Conservation (phyloP, 2,113 vertebrate genomes). For the Vimba vimba region DNA sequence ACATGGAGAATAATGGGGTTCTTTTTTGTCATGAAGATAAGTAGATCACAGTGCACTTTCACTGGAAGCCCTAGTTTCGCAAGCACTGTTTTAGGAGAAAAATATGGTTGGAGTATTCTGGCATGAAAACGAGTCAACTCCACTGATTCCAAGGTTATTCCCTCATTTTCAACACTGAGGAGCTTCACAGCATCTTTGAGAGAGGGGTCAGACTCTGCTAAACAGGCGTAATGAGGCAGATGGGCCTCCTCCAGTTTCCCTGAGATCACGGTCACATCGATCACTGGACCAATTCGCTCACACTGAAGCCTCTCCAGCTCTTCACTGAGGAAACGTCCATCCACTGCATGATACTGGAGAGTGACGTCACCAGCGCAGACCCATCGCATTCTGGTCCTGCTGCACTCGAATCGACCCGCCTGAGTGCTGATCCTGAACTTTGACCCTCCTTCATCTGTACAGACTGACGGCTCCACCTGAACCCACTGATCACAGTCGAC, state of each 20-base stretch:
- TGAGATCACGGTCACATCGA: slow-evolving; percentile 25
- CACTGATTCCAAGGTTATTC: not conserved
- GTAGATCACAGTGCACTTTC: not conserved
- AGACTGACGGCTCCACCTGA: not conserved
- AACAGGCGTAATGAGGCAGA: slow-evolving; percentile 30
- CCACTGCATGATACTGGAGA: not conserved
- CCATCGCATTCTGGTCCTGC: slow-evolving; percentile 30
- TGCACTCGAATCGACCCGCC: slow-evolving; percentile 13
- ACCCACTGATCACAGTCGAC: slow-evolving; percentile 17
- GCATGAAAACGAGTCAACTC: not conserved
- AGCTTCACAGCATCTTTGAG: not conserved
- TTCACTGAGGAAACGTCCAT: not conserved
- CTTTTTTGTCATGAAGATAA: not conserved
- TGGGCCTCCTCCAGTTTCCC: slow-evolving; percentile 18
- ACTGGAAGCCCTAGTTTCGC: not conserved
- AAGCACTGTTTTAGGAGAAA: not conserved
- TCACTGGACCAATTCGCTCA: slow-evolving; percentile 21
- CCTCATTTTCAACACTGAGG: not conserved
- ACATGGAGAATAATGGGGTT: slow-evolving; percentile 7
- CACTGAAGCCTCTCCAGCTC: not conserved
- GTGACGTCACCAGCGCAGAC: slow-evolving; percentile 6
- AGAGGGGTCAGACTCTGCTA: slow-evolving; percentile 17
- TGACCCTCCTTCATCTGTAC: not conserved
- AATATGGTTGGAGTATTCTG: not conserved
- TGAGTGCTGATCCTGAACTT: slow-evolving; percentile 27